These are phyloP conservation scores for Pandemis corylana DNA, from an alignment of 2,888 invertebrate species.

Conservation along the genomic window DNA sequence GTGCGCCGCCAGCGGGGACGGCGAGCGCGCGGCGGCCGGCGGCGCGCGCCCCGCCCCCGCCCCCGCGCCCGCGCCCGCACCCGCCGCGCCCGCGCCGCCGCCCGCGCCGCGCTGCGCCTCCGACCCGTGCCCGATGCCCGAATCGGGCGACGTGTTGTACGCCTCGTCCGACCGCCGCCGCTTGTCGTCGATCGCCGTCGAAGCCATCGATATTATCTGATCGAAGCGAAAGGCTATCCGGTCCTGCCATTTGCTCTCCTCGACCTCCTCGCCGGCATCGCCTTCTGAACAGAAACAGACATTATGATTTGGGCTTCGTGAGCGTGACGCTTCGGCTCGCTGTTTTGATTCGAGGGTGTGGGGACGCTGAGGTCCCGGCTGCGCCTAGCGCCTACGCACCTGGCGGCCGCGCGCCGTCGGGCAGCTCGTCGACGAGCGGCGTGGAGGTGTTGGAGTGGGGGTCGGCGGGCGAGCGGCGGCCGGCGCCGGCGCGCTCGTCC, in stretches of 20 bases:
- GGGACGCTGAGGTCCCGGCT: too few species aligned
- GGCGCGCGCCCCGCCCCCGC: slow-evolving; percentile 59
- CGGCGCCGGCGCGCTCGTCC: slow-evolving; percentile 51
- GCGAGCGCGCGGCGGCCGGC: slow-evolving; percentile 64
- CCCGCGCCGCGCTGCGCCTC: slow-evolving; percentile 61
- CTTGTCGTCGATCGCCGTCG: slow-evolving; percentile 95
- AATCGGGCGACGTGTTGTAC: slow-evolving; percentile 94
- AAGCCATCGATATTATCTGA: slow-evolving; percentile 96
- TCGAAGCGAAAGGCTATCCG: slow-evolving; percentile 97
- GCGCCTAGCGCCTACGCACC: slow-evolving; percentile 56
- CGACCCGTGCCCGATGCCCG: slow-evolving; percentile 91
- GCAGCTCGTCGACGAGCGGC: slow-evolving; percentile 85
- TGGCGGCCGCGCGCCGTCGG: slow-evolving; percentile 73
- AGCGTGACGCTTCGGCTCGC: too few species aligned
- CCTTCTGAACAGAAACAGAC: slow-evolving; percentile 74
- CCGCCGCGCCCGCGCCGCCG: slow-evolving; percentile 55
- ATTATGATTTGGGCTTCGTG: slow-evolving; percentile 7
- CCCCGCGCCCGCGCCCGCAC: slow-evolving; percentile 69
- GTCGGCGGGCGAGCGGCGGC: slow-evolving; percentile 84
- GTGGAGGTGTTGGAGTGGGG: slow-evolving; percentile 89
- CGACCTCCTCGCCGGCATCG: slow-evolving; percentile 88
- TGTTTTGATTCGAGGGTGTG: too few species aligned
- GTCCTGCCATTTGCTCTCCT: slow-evolving; percentile 96
- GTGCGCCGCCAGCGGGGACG: slow-evolving; percentile 70
- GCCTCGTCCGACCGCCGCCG: slow-evolving; percentile 92